Base-by-base conservation (phyloP, 2,888 invertebrate species). In the Ormyrus rosae region DNA sequence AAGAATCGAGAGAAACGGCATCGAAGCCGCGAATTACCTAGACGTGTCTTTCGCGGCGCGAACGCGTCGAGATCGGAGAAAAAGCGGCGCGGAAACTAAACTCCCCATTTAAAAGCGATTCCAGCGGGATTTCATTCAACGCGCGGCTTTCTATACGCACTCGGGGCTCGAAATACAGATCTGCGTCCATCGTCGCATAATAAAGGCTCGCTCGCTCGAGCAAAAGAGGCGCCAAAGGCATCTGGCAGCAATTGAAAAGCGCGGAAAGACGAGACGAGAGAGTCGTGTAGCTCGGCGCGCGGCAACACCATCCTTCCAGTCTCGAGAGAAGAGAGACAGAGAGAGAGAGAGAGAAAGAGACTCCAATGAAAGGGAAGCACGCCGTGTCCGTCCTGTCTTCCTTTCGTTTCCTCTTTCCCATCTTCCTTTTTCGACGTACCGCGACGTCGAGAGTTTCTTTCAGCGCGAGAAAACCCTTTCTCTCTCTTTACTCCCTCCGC, bases 401-500 rank as follows among this genome's bases (percentile, higher is more conserved):
- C 6, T 74, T 11, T 75, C 55, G n/a, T 53, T 51, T 58, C 48
- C 13, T 69, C 51, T 61, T 53, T 61, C 19, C 13, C 55, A 6
- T 53, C 34, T 58, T 34, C 13, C 63, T 60, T 61, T 53, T 61
- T 13, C 13, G 7, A 9, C 46, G 45, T n/a, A 34, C 10, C 34
- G 58, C 34, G 60, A n/a, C 55, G 34, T 5, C 10, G 64, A 65
- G 53, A 67, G 67, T 67, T 51, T 60, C 45, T 48, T 65, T 61
- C 19, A 45, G 6, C 51, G 45, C 11, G 8, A 19, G 13, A 63
- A 70, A 64, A 65, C 61, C 19, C 85, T 82, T 83, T 82, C 84
- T 80, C 34, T 34, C 34, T 34, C 34, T 34, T 34, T 13, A 13
- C 13, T 13, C 34, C 34, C 34, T 34, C 34, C 84, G 85, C 85